These are phyloP conservation scores for Artibeus lituratus DNA, from an alignment of 2,797 vertebrate species.

Conservation along the genomic window DNA sequence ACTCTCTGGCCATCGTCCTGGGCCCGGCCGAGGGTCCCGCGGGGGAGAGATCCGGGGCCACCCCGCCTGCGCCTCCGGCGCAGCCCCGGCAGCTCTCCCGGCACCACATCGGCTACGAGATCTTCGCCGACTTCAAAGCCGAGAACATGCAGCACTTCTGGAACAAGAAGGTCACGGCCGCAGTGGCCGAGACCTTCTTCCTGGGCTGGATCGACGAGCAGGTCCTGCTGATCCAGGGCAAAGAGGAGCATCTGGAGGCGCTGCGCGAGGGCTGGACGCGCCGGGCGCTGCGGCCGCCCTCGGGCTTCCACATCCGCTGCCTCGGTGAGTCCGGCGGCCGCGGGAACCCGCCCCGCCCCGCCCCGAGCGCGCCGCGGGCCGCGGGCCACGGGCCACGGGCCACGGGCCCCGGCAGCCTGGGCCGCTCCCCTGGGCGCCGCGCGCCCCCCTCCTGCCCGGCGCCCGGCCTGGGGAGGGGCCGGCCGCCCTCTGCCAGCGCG, in stretches of 20 bases:
- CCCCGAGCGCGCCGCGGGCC: background rate
- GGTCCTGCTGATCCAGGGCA: conserved; percentile 95
- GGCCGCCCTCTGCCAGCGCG: background rate
- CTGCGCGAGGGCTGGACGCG: conserved; percentile 95
- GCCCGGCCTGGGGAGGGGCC: background rate
- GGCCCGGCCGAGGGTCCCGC: conserved; percentile 76
- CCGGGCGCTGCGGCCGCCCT: conserved; percentile 92
- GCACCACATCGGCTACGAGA: conserved; percentile 95
- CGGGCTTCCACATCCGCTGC: conserved; percentile 95
- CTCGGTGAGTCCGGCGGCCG: conserved; percentile 87
- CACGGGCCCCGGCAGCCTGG: background rate
- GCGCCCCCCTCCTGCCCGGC: background rate
- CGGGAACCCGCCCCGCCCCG: background rate
- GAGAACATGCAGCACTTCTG: conserved; percentile 96
- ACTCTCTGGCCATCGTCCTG: conserved; percentile 96
- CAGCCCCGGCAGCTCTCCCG: conserved; percentile 82
- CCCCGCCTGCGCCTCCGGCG: conserved; percentile 69
- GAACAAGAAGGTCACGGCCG: conserved; percentile 93
- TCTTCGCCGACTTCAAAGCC: conserved; percentile 97
- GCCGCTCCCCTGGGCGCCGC: background rate
- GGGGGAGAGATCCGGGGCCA: background rate
- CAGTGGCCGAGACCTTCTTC: conserved; percentile 95
- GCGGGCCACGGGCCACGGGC: no score
- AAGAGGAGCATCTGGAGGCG: conserved; percentile 95
- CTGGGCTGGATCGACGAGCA: conserved; percentile 98